Base-by-base conservation (phyloP, 2,113 vertebrate genomes). In the Notothenia coriiceps region DNA sequence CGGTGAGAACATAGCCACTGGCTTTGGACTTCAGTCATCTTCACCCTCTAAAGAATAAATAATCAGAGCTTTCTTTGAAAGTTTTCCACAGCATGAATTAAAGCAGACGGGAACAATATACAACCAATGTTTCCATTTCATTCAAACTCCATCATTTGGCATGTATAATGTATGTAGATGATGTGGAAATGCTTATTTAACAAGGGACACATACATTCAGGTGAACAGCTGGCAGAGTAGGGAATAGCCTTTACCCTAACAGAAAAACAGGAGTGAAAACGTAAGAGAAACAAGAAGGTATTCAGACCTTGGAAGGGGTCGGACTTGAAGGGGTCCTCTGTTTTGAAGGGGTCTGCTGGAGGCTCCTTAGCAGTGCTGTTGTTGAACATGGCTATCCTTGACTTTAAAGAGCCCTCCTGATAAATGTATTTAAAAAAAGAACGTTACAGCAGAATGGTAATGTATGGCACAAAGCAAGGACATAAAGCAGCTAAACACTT, bases 271-370 rank as follows among this genome's bases (percentile, higher is more conserved):
- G 14, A 33, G 3, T 6, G 63, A 94, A 95, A 20, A 94, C 61
- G 12, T 33, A 47, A 29, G 18, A 46, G 82, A 96, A 92, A 9
- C 86, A 94, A 43, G 94, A 94, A 9, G 4, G 25, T 51, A 14
- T 70, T 94, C 93, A 29, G 29, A 95, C 98, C 98, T 91, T 95
- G 96, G 85, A 98, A 97, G 0, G 94, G 96, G 84, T 98, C 96
- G 0, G 96, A 94, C 89, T 97, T 97, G 94, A 99, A 99, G 72
- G 98, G 98, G 92, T 99, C 97, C 81, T 99, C 97, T 0, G 94
- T 93, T 86, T 98, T 96, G 94, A 99, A 99, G 57, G 98, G 97
- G 83, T 99, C 98, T 50, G 95, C 77, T 4, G 93, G 94, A 76
- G 95, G 33, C 2, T 96, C 96, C 63, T 95, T 96, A 1, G 91